phyloP scores from a whole-genome alignment of 1,140 invertebrate species.

The Eupristina koningsbergeri region DNA sequence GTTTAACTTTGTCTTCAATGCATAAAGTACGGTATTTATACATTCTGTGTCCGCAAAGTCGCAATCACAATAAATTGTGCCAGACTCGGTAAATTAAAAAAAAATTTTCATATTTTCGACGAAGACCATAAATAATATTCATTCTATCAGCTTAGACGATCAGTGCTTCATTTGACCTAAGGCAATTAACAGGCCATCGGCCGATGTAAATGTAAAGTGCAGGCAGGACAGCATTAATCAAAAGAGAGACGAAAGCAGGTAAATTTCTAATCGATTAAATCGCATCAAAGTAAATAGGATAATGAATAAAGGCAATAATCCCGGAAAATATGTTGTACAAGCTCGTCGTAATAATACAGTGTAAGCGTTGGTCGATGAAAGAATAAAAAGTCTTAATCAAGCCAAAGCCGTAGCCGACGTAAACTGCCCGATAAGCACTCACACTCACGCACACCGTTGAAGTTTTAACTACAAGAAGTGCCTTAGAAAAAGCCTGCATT shows the following conservation, averaged over 20 bases:
- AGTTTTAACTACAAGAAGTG: background rate
- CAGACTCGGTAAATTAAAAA: background rate
- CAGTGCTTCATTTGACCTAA: background rate
- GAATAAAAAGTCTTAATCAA: slow-evolving; percentile 41
- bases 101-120: background rate
- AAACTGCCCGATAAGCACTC: background rate
- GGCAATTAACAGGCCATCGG: background rate
- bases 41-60: too few relatives aligned
- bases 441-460: too few relatives aligned
- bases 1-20: too few relatives aligned
- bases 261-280: background rate
- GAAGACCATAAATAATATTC: background rate
- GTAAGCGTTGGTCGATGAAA: background rate
- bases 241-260: background rate
- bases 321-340: background rate
- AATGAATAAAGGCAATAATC: slow-evolving; percentile 33
- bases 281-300: background rate
- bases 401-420: background rate
- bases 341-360: background rate
- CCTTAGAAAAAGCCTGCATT: slow-evolving; percentile 9
- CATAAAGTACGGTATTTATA: too few relatives aligned
- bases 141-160: too few relatives aligned
- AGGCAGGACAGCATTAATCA: background rate
- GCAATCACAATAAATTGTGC: background rate
- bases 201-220: background rate